Evolutionary conservation across 2,113 vertebrate species (phyloP).

Genomic region (Poeciliopsis retropinna): DNA sequence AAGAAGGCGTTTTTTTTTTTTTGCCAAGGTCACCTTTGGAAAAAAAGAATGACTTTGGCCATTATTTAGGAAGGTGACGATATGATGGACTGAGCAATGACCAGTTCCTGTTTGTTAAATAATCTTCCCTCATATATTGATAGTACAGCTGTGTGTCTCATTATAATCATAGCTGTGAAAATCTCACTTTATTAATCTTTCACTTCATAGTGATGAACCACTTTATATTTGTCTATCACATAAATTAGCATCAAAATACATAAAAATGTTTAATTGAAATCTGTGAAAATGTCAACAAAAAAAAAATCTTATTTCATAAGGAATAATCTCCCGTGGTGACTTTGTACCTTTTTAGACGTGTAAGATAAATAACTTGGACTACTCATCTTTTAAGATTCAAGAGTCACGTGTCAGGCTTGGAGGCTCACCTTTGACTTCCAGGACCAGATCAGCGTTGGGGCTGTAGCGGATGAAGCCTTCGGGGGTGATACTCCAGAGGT

Average conservation of each 20-base stretch:
- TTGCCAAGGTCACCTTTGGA: too few relatives aligned
- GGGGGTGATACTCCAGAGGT: conserved; percentile 87
- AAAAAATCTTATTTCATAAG: too few relatives aligned
- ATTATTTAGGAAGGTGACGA: too few relatives aligned
- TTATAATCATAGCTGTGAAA: background rate
- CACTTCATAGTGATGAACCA: background rate
- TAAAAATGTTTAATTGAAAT: background rate
- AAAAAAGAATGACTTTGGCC: too few relatives aligned
- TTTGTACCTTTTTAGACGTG: background rate
- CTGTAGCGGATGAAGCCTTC: conserved; percentile 87
- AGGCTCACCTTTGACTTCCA: conserved; percentile 94
- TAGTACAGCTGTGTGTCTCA: background rate
- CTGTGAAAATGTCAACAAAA: background rate
- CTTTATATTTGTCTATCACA: background rate
- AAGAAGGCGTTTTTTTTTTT: too few relatives aligned
- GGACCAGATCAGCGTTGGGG: conserved; percentile 82
- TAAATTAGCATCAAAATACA: background rate
- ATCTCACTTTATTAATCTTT: background rate
- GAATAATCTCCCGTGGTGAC: background rate
- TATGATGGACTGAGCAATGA: background rate
- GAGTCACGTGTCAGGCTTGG: background rate
- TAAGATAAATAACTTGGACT: background rate
- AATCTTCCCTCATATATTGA: background rate
- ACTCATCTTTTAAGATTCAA: background rate
- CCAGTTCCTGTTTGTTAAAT: background rate